Base-by-base conservation (phyloP, 2,797 vertebrate genomes). In the Ciconia nigra region DNA sequence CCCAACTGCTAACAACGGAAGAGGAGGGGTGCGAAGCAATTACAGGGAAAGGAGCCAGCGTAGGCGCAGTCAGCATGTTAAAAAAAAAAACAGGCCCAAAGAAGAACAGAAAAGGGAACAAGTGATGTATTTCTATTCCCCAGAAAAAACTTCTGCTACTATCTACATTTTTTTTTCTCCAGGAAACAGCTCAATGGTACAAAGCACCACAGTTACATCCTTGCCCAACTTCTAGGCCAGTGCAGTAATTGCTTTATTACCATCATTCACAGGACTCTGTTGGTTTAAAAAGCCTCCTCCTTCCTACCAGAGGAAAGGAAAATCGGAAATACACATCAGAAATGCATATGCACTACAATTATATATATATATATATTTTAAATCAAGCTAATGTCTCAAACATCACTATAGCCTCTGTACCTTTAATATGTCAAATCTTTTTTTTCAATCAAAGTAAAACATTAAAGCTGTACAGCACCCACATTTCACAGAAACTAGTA, bases 401-500 rank as follows among this genome's bases (percentile, higher is more conserved):
- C 7, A 78, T 49, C n/a, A 51, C 22, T 33, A 15, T 2, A 66
- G 14, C 7, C 46, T 66, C 61, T 55, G 11, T 29, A 85, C 20
- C 31, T 71, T 62, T 62, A 81, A 9, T 14, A 66, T 0, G 2
- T 7, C 37, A 57, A 33, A 57, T 57, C 15, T 29, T 33, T 51
- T 51, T 78, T 55, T 59, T 51, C 28, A 39, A 41, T 61, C n/a
- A 77, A 12, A 91, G 70, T 72, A 89, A 94, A 79, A 69, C 49
- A 88, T 37, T 51, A 83, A 83, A 94, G 83, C 44, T 59, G 55
- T 42, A 79, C 25, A 72, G 58, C 59, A 87, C 47, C 44, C 41
- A 74, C 39, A 59, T 73, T 82, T 91, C 74, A 78, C 49, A 91
- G 59, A 87, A 94, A 93, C 63, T 83, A 66, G 49, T 96, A 89